Evolutionary conservation across 2,113 vertebrate species (phyloP).

Genomic region (Carlito syrichta): DNA sequence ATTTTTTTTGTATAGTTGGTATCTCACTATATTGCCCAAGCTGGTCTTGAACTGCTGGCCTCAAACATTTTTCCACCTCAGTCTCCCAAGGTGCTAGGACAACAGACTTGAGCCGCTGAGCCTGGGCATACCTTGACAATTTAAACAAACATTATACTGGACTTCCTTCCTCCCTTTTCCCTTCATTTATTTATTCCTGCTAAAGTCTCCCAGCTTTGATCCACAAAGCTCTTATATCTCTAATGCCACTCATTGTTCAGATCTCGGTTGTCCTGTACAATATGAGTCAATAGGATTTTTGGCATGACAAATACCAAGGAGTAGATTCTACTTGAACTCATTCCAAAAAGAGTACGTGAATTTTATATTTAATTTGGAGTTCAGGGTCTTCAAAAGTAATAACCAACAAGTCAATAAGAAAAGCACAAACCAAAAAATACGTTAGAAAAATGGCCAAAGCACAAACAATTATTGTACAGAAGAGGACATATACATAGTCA

Average conservation of each 20-base stretch:
- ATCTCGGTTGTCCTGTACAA: background rate
- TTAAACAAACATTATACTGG: background rate
- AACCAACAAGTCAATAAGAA: background rate
- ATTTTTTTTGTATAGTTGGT: no score
- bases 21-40: no score
- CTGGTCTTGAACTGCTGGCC: no score
- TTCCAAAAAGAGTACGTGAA: background rate
- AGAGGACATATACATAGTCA: background rate
- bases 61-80: no score
- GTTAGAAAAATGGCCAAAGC: background rate
- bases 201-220: background rate
- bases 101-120: no score
- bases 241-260: background rate
- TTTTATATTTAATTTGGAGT: background rate
- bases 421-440: background rate
- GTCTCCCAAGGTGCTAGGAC: no score
- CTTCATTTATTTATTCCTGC: background rate
- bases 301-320: background rate
- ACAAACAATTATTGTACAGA: background rate
- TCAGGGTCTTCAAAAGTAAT: background rate
- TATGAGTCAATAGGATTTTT: background rate
- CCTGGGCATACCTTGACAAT: no score
- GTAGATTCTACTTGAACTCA: background rate
- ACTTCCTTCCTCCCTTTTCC: background rate
- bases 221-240: background rate